Base-by-base conservation (phyloP, 1,140 invertebrate genomes). In the Andrena cerasifolii region DNA sequence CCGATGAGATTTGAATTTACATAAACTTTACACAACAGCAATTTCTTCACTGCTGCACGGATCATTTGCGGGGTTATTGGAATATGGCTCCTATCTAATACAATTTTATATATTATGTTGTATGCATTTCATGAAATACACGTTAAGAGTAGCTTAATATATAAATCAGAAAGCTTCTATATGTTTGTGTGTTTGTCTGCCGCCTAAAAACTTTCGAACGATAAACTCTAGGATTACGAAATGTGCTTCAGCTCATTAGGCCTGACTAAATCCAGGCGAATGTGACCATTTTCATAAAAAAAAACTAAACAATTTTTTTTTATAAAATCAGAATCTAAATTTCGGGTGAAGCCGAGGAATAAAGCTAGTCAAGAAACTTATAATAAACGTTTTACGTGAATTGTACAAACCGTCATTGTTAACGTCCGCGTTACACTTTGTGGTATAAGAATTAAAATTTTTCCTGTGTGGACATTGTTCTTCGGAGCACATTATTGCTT, bases 11-110 rank as follows among this genome's bases (percentile, higher is more conserved):
- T 51, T 16, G 40, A 77, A 59, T 66, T 83, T 36, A 89, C 86
- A 61, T 71, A 80, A 33, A 79, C 31, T 66, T 80, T 80, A 45
- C 28, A 77, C 21, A 78, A 63, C 31, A 85, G 80, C 36, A 89
- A 65, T 40, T 75, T 77, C 72, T 88, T 80, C 18, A 89, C 61
- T 0, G 82, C 77, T 47, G 8, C 7, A 24, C 79, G 71, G 53
- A 89, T 61, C 87, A 89, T 88, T n/a, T 89, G 88, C 4, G 87
- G 81, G 31, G 85, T 88, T 77, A 89, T 51, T 12, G 80, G 56
- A 10, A 84, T 78, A 10, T 65, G 56, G 31, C 14, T 1, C 21
- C n/a, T 47, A n/a, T 14, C 75, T 77, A 62, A 54, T 45, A 18
- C 5, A 47, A 36, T 56, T 58, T n/a, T 1, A 24, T 21, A 51